Base-by-base conservation (phyloP, 2,888 invertebrate genomes). In the Nemapogon koenigi region DNA sequence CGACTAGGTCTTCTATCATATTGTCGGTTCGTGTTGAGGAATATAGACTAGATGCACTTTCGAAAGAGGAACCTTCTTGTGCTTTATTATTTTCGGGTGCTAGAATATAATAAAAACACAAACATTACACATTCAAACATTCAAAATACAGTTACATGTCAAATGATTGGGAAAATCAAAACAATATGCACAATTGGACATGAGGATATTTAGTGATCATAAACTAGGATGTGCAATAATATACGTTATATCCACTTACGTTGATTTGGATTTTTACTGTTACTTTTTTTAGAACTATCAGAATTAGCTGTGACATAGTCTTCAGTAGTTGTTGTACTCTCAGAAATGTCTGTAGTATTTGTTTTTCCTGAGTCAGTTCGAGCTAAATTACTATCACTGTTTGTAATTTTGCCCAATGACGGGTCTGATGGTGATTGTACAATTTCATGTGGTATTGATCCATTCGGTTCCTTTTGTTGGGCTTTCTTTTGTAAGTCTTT, bases 281-380 rank as follows among this genome's bases (percentile, higher is more conserved):
- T 81, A 53, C 84, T 84, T 62, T 81, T 83, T 55, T 86, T 83
- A 13, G 88, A 88, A 54, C 85, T 88, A 56, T 88, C 88, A 38
- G 88, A 84, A 63, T 87, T 93, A 59, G 93, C 93, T 50, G 93
- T 93, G 47, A 91, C 88, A 63, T 93, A 93, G 67, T 93, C 93
- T 64, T 93, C 92, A 32, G 88, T 88, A 14, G 88, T 88, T 27
- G 88, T 83, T 42, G 93, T 93, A 53, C 91, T 91, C 73, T 93
- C 93, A n/a, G 91, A 91, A 37, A 91, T 81, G 57, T 93, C 92
- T 22, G 83, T 83, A 29, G 87, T 89, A 46, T 87, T 88, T 14
- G 85, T 82, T 62, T 85, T 85, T 19, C 86, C 85, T 7, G 88
- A 88, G 64, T 90, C 89, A 3, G 88, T 86, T 49, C 89, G 81